Base-by-base conservation (phyloP, 2,113 vertebrate genomes). In the Rhadina sibilatrix region DNA sequence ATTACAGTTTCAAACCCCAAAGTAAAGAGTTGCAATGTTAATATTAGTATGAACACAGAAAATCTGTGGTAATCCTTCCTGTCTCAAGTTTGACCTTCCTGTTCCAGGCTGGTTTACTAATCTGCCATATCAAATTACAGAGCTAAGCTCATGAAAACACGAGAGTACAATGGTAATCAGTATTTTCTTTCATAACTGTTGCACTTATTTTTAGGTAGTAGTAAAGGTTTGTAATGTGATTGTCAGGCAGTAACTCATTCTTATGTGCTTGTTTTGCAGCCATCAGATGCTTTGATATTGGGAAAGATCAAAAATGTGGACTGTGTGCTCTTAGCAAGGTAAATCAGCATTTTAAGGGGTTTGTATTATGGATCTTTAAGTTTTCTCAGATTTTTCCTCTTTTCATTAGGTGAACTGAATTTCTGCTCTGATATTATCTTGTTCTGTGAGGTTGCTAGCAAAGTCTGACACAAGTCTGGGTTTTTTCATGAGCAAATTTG, bases 221-320 rank as follows among this genome's bases (percentile, higher is more conserved):
- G 3, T 66, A 78, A 68, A 78, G 10, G 12, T 85, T 85, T 90
- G 50, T 68, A 12, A 61, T 63, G 13, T 61, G 37, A n/a, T 83
- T 68, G 18, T 40, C 33, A 80, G 23, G 17, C 11, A 65, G 9
- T 82, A 59, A 91, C 71, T 61, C 25, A 78, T 82, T 90, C 31
- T 86, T 83, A n/a, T 9, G 75, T 97, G 19, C 66, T 87, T 85
- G 70, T 40, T 95, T 79, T 93, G 50, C 89, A 99, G 99, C 99
- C 99, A 7, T 99, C 99, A 0, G 99, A 99, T 97, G 99, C 99
- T 56, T 97, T 99, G 91, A 98, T 99, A 92, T 87, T 99, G 96
- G 99, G 99, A 91, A 99, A 99, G 97, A 99, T 99, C 50, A 99
- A 99, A 97, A 99, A 99, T 52, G 98, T 99, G 74, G 99, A 99